Evolutionary conservation across 1,140 invertebrate genomes (phyloP).

Genomic region (Pseudomyrmex concolor): DNA sequence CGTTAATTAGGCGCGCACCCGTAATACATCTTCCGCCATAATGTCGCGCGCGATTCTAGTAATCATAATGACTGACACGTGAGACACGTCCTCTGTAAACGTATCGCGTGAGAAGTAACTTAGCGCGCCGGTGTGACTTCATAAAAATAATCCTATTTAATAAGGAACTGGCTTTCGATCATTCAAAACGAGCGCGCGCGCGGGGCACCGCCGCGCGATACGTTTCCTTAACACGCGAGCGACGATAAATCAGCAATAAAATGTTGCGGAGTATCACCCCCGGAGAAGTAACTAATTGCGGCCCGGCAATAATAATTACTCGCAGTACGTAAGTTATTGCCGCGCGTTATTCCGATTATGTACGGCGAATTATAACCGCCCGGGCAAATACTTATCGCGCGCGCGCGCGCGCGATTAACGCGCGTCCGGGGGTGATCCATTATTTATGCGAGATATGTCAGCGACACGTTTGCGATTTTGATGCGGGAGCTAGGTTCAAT

Average conservation of each 20-base stretch:
- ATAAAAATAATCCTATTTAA: constrained; percentile 69
- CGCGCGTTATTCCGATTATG: constrained; percentile 70
- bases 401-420: constrained; percentile 38
- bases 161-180: constrained; percentile 64
- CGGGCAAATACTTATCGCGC: constrained; percentile 29
- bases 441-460: constrained; percentile 59
- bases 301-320: constrained; percentile 69
- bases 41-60: constrained; percentile 13
- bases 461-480: constrained; percentile 61
- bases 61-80: constrained; percentile 25
- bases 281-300: constrained; percentile 63
- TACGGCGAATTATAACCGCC: constrained; percentile 54
- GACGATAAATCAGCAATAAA: constrained; percentile 71
- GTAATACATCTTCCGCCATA: not conserved
- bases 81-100: constrained; percentile 12
- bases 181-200: constrained; percentile 54
- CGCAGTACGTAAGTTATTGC: constrained; percentile 65
- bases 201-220: constrained; percentile 61
- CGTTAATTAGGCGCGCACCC: constrained; percentile 23
- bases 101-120: constrained; percentile 38
- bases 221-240: constrained; percentile 69
- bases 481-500: constrained; percentile 58
- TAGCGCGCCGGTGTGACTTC: constrained; percentile 20
- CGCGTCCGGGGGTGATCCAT: constrained; percentile 31
- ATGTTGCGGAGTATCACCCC: constrained; percentile 64